Percentiles rank a stretch among this genome's conserved stretches.
Evolutionary conservation across 1,140 invertebrate species (phyloP).

Genomic region (Heliconius hewitsoni): DNA sequence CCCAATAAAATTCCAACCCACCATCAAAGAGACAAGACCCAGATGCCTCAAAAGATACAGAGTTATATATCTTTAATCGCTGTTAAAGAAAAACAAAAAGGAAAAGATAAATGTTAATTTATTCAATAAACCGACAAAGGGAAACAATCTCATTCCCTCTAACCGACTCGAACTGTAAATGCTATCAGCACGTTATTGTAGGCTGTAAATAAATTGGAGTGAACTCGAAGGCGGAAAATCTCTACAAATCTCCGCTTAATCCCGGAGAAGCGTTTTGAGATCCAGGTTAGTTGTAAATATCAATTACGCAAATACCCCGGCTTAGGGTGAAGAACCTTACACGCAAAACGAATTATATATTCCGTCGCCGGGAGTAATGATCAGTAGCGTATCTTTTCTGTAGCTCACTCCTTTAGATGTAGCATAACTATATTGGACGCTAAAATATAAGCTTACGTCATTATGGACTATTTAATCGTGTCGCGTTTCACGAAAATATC

Average conservation of each 20-base stretch:
- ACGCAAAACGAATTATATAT: slow-evolving; percentile 53
- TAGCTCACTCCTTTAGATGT: slow-evolving; percentile 1
- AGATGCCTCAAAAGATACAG: no score
- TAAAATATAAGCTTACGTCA: neutral
- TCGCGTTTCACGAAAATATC: neutral
- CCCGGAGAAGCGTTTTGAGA: slow-evolving; percentile 65
- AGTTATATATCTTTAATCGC: neutral
- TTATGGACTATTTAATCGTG: neutral
- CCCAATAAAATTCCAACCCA: no score
- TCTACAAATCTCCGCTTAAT: slow-evolving; percentile 71
- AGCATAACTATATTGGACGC: neutral
- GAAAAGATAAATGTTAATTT: slow-evolving; percentile 23
- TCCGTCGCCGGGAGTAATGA: slow-evolving; percentile 50
- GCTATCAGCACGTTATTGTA: slow-evolving; percentile 47
- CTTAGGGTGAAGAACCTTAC: slow-evolving; percentile 63
- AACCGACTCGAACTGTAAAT: slow-evolving; percentile 39
- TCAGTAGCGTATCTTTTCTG: slow-evolving; percentile 16
- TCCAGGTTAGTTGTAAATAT: slow-evolving; percentile 80
- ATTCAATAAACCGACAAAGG: slow-evolving; percentile 26
- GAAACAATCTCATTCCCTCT: slow-evolving; percentile 35
- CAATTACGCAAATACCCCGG: slow-evolving; percentile 75
- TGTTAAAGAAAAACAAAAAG: neutral
- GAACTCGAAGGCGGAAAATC: slow-evolving; percentile 64
- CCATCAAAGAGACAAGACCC: no score
- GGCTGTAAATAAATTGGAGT: slow-evolving; percentile 71